phyloP scores from a whole-genome alignment of 2,113 vertebrate species.

The Halichoerus grypus region DNA sequence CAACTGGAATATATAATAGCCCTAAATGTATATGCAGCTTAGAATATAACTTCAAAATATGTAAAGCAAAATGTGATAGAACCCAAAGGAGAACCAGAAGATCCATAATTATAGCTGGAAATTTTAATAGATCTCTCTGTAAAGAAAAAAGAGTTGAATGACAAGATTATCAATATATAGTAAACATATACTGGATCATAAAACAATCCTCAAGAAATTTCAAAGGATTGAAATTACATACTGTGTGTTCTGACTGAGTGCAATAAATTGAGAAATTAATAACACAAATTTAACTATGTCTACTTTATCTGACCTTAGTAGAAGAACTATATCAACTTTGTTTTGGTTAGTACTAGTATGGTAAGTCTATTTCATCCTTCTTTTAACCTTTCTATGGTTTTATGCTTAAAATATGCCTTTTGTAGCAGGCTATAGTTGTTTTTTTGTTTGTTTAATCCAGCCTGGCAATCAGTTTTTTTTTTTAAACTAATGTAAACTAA shows the following conservation, averaged over 20 bases:
- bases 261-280: not conserved
- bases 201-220: conserved; percentile 19
- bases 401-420: not conserved
- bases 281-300: not conserved
- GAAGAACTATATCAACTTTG: not conserved
- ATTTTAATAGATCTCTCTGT: not conserved
- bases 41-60: conserved; percentile 4
- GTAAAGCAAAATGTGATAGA: not conserved
- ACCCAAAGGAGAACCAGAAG: not conserved
- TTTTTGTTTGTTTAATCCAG: not conserved
- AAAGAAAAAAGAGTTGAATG: not conserved
- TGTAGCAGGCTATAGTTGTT: not conserved
- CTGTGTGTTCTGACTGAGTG: not conserved
- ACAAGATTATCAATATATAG: not conserved
- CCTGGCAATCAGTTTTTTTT: not conserved
- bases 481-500: not conserved
- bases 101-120: not conserved
- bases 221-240: not conserved
- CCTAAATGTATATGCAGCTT: not conserved
- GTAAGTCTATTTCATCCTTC: not conserved
- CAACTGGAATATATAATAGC: not conserved
- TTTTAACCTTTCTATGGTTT: not conserved
- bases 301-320: not conserved
- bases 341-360: not conserved
- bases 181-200: not conserved